These are phyloP conservation scores for Pycnonotus jocosus DNA, from an alignment of 2,113 vertebrate species.

Conservation along the genomic window DNA sequence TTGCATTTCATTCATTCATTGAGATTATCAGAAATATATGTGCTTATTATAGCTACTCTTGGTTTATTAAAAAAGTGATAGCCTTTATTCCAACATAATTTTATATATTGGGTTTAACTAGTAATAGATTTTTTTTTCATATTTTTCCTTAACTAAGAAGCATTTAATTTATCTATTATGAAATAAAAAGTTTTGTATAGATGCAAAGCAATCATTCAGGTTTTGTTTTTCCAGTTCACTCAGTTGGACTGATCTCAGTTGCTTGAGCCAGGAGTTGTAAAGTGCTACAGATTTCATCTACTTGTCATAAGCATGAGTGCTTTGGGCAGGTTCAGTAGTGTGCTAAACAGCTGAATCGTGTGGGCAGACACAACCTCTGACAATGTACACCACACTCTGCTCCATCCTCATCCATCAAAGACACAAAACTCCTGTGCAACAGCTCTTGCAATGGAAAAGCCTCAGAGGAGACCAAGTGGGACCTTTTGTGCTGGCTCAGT, in stretches of 20 bases:
- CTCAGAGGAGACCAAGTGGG: not conserved
- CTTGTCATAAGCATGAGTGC: not conserved
- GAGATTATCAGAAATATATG: not conserved
- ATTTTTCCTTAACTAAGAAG: not conserved
- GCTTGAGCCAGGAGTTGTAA: not conserved
- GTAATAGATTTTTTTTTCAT: not conserved
- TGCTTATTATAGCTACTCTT: not conserved
- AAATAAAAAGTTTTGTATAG: not conserved
- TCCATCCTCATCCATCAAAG: not conserved
- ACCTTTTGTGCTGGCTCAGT: not conserved
- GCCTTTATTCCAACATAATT: not conserved
- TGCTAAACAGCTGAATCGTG: not conserved
- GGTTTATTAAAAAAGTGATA: not conserved
- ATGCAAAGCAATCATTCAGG: not conserved
- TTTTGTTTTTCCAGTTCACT: not conserved
- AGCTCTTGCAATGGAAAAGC: not conserved
- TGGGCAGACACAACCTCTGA: not conserved
- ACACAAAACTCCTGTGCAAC: not conserved
- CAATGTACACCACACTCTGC: accelerated
- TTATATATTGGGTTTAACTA: not conserved
- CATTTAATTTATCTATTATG: not conserved
- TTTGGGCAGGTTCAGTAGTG: not conserved
- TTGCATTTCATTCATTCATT: not conserved
- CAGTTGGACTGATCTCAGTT: not conserved
- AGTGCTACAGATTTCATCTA: not conserved